Conservation (phyloP, 2,888 invertebrate genomes). For the Kryphioiulus occultus region DNA sequence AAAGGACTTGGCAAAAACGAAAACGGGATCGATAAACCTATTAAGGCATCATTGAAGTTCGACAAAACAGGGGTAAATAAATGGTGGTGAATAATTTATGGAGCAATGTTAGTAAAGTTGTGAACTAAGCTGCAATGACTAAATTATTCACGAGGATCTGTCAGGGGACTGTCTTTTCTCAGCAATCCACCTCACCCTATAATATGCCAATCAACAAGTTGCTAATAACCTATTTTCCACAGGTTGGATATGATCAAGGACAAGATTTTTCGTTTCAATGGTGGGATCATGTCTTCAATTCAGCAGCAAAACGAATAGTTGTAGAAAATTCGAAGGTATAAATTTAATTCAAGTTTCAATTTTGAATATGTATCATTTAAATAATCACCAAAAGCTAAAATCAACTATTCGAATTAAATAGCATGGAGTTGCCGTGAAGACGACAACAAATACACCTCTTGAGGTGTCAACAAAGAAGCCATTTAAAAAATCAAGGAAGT, state of each 20-base stretch:
- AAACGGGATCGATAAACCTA: neutral
- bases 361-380: neutral
- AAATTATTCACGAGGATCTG: no score
- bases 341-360: neutral
- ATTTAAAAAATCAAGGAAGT: neutral
- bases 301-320: neutral
- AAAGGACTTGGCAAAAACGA: conserved; percentile 43
- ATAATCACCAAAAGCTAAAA: neutral
- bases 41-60: neutral
- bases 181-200: no score
- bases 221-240: neutral
- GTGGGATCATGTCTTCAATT: conserved; percentile 35
- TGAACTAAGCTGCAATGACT: no score
- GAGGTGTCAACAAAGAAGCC: neutral
- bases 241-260: conserved; percentile 39
- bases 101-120: no score
- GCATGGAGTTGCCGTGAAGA: conserved; percentile 26
- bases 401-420: neutral
- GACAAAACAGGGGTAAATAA: conserved; percentile 1
- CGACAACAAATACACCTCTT: neutral
- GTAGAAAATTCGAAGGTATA: conserved; percentile 37
- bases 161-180: no score
- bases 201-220: no score
- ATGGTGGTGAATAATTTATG: no score
- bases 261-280: neutral